These are phyloP conservation scores for Lottia gigantea DNA, from an alignment of 2,888 invertebrate genomes.

Conservation along the genomic window DNA sequence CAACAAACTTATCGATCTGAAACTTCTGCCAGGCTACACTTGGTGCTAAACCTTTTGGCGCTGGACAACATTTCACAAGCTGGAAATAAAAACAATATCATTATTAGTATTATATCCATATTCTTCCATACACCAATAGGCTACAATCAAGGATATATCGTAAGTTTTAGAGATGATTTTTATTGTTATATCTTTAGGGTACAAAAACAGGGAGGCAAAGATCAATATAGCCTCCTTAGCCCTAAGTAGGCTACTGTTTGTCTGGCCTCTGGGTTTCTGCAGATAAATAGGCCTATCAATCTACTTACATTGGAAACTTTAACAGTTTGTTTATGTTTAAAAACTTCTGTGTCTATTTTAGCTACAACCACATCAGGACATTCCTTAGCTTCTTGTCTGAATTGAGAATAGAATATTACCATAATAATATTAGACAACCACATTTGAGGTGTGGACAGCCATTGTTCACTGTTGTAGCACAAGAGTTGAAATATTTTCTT, in stretches of 20 bases:
- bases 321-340: slow-evolving; percentile 64
- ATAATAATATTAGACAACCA: too few relatives aligned
- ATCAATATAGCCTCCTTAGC: too few relatives aligned
- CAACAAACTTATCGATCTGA: slow-evolving; percentile 78
- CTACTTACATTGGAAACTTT: slow-evolving; percentile 50
- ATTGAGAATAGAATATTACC: slow-evolving; percentile 23
- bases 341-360: slow-evolving; percentile 70
- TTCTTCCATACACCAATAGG: too few relatives aligned
- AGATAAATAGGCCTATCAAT: slow-evolving; percentile 43
- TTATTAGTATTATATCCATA: too few relatives aligned
- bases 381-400: slow-evolving; percentile 72
- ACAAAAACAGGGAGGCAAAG: not conserved
- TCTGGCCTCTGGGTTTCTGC: too few relatives aligned
- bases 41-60: slow-evolving; percentile 70
- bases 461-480: too few relatives aligned
- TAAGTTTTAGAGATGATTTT: not conserved
- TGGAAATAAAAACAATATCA: slow-evolving; percentile 53
- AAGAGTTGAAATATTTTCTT: too few relatives aligned
- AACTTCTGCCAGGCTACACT: slow-evolving; percentile 76
- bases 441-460: too few relatives aligned
- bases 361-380: slow-evolving; percentile 73
- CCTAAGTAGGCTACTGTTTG: too few relatives aligned
- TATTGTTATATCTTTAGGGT: not conserved
- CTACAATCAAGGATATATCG: too few relatives aligned
- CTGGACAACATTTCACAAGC: slow-evolving; percentile 70